Conservation (phyloP, 2,797 vertebrate species). For the Apogon talboti region DNA sequence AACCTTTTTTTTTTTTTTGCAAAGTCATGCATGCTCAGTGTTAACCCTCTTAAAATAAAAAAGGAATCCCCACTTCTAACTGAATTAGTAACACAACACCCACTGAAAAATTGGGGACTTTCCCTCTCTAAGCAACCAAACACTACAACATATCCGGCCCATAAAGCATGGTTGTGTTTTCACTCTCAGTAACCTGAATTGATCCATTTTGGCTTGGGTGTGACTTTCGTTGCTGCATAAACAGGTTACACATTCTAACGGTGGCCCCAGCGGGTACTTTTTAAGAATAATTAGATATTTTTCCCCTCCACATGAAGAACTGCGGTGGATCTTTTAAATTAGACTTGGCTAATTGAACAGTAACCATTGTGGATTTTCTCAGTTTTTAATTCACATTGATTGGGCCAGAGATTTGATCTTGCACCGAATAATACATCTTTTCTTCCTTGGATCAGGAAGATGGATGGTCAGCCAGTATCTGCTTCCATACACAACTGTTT, state of each 20-base stretch:
- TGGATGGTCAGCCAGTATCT: neutral
- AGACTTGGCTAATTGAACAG: neutral
- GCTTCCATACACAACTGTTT: neutral
- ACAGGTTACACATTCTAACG: constrained; percentile 10
- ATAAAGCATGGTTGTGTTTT: constrained; percentile 23
- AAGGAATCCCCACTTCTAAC: constrained; percentile 51
- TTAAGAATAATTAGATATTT: neutral
- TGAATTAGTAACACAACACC: constrained; percentile 41
- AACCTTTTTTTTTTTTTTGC: constrained; percentile 27
- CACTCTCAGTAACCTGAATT: constrained; percentile 29
- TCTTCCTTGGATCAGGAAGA: neutral
- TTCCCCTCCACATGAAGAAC: neutral
- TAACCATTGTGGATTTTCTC: neutral
- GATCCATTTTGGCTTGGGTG: constrained; percentile 5
- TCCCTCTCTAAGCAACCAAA: constrained; percentile 46
- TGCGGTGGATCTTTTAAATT: neutral
- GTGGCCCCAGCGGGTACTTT: neutral
- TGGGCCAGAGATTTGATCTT: constrained; percentile 2
- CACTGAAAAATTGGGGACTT: constrained; percentile 50
- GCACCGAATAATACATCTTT: neutral
- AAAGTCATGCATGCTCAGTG: constrained; percentile 41
- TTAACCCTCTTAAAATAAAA: constrained; percentile 22
- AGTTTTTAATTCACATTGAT: neutral
- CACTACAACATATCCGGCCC: constrained; percentile 1
- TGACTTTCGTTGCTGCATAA: constrained; percentile 14